phyloP scores from a whole-genome alignment of 1,140 invertebrate species.

The Pseudomyrmex flavicornis region DNA sequence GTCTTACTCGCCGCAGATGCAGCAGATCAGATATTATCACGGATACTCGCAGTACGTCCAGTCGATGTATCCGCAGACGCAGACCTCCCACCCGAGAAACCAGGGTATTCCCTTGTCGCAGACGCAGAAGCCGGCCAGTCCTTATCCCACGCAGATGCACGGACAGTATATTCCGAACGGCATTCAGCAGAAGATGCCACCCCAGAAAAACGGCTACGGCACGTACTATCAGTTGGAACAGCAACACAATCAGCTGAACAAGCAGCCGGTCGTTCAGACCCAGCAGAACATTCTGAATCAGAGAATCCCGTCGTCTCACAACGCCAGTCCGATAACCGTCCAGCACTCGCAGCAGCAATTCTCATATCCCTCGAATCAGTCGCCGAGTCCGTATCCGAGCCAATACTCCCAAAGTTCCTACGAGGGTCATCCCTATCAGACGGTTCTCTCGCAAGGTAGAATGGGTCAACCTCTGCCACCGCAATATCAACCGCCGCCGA shows the following conservation, averaged over 20 bases:
- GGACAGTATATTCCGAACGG: conserved; percentile 78
- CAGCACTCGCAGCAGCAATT: conserved; percentile 79
- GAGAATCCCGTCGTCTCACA: conserved; percentile 76
- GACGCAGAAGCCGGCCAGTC: conserved; percentile 80
- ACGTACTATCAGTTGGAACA: conserved; percentile 82
- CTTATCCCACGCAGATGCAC: conserved; percentile 79
- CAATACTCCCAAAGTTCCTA: conserved; percentile 78
- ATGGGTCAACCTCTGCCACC: conserved; percentile 76
- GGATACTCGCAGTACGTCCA: conserved; percentile 76
- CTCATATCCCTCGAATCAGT: conserved; percentile 76
- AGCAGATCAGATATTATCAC: conserved; percentile 82
- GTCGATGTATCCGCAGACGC: conserved; percentile 77
- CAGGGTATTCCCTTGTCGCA: conserved; percentile 77
- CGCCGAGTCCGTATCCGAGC: conserved; percentile 78
- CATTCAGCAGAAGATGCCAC: conserved; percentile 63
- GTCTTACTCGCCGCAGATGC: conserved; percentile 76
- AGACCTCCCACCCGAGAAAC: conserved; percentile 78
- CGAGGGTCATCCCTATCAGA: conserved; percentile 77
- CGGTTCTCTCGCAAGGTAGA: conserved; percentile 79
- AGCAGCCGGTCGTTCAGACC: conserved; percentile 71
- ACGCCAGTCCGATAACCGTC: conserved; percentile 81
- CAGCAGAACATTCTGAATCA: conserved; percentile 76
- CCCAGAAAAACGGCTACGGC: conserved; percentile 76
- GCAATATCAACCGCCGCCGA: conserved; percentile 82
- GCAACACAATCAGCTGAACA: conserved; percentile 84